phyloP scores from a whole-genome alignment of 2,797 vertebrate species.

The Eulemur mongoz region DNA sequence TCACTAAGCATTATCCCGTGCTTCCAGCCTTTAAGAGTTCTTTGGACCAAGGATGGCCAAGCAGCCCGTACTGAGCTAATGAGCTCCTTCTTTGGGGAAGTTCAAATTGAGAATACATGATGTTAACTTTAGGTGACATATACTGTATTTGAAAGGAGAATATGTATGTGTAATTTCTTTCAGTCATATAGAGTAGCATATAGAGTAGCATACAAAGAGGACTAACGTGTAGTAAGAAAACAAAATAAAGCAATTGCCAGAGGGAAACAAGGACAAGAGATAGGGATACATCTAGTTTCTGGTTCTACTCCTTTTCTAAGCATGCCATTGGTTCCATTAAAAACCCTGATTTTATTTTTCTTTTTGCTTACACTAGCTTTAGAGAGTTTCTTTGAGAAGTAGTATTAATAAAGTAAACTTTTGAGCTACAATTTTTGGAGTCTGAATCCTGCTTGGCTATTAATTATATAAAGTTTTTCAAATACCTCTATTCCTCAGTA shows the following conservation, averaged over 20 bases:
- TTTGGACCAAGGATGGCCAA: background rate
- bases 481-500: background rate
- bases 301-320: background rate
- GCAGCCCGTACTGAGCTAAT: background rate
- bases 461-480: background rate
- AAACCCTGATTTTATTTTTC: background rate
- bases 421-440: background rate
- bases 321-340: background rate
- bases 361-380: background rate
- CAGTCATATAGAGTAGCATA: background rate
- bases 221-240: background rate
- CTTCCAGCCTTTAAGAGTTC: background rate
- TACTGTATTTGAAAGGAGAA: background rate
- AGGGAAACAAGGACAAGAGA: background rate
- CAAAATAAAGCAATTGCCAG: background rate
- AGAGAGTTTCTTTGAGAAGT: background rate
- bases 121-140: background rate
- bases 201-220: background rate
- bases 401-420: background rate
- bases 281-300: background rate
- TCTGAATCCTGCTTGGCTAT: background rate
- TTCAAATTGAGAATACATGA: background rate
- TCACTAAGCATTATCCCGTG: background rate
- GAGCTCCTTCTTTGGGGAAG: background rate
- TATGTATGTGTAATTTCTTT: background rate